Conservation (phyloP, 2,113 vertebrate species). For the Connochaetes taurinus region DNA sequence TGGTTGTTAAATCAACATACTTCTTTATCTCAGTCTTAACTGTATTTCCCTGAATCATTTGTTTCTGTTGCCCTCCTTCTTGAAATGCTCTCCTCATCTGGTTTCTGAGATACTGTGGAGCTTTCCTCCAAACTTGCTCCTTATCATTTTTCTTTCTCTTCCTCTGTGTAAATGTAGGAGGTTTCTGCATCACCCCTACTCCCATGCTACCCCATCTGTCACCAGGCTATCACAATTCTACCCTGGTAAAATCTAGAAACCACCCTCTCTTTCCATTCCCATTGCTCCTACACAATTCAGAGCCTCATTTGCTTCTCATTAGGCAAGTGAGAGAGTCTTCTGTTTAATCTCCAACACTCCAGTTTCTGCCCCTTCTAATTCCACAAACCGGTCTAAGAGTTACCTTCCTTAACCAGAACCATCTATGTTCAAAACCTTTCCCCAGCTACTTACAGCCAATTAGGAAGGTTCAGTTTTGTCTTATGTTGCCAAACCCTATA, state of each 20-base stretch:
- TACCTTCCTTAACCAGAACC: background rate
- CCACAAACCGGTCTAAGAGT: background rate
- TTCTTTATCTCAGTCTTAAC: background rate
- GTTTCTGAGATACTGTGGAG: background rate
- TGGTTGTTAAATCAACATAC: background rate
- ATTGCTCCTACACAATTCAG: background rate
- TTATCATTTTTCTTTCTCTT: background rate
- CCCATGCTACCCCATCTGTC: background rate
- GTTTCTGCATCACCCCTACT: background rate
- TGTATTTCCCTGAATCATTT: background rate
- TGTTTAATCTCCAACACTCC: background rate
- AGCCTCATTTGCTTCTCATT: background rate
- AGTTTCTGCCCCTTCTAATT: background rate
- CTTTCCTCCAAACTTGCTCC: background rate
- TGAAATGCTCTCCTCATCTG: background rate
- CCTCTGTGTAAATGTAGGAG: background rate
- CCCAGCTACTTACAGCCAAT: background rate
- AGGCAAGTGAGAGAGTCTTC: background rate
- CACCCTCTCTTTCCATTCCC: background rate
- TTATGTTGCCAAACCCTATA: background rate
- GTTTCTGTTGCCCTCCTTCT: slow-evolving; percentile 25
- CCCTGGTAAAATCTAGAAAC: slow-evolving; percentile 9
- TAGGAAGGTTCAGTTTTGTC: background rate
- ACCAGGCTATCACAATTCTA: background rate
- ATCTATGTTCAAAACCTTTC: background rate